These are phyloP conservation scores for Pseudorasbora parva DNA, from an alignment of 2,113 vertebrate species.

Conservation along the genomic window DNA sequence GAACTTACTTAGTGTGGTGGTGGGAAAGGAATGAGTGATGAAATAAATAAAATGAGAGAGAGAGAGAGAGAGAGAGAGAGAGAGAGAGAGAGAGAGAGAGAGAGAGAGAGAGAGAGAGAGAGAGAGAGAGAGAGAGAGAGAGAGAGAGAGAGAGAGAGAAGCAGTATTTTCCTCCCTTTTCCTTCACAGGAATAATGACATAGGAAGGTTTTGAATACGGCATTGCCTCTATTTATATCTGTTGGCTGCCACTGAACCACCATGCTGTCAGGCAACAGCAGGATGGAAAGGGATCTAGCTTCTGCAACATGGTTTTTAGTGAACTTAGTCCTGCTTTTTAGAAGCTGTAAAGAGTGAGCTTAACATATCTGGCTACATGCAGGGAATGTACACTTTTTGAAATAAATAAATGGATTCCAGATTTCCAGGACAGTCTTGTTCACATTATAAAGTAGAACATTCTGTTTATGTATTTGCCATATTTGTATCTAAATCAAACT, in stretches of 20 bases:
- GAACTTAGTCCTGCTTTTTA: constrained; percentile 27
- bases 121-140: constrained; percentile 25
- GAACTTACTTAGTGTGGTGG: constrained; percentile 12
- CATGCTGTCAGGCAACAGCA: constrained; percentile 66
- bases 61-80: constrained; percentile 12
- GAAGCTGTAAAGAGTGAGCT: neutral
- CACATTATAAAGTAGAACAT: neutral
- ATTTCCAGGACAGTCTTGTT: neutral
- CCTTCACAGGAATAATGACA: constrained; percentile 66
- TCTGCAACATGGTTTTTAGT: constrained; percentile 9
- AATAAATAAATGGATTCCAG: neutral
- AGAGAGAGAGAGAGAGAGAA: constrained; percentile 27
- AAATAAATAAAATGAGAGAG: constrained; percentile 43
- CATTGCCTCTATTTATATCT: constrained; percentile 76
- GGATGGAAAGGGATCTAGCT: constrained; percentile 54
- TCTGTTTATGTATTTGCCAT: neutral
- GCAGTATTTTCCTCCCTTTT: constrained; percentile 39
- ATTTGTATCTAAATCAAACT: neutral
- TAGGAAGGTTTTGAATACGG: constrained; percentile 62
- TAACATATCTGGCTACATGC: neutral
- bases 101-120: constrained; percentile 12
- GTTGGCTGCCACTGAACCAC: constrained; percentile 64
- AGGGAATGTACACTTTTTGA: neutral
- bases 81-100: constrained; percentile 15
- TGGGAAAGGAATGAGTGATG: constrained; percentile 58